Evolutionary conservation across 2,797 vertebrate species (phyloP).

Genomic region (Peromyscus eremicus): DNA sequence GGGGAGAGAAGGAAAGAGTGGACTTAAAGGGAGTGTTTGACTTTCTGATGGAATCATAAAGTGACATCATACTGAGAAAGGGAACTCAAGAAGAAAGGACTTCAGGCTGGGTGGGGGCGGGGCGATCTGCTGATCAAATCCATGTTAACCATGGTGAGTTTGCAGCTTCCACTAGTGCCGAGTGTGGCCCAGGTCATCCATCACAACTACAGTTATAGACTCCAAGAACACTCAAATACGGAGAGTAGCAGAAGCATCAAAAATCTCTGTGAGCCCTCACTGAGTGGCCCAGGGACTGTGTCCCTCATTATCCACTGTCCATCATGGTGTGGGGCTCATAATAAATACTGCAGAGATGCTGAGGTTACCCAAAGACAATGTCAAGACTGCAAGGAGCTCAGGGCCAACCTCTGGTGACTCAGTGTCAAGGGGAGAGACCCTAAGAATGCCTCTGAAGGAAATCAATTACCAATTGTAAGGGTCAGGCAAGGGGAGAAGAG

Average conservation of each 20-base stretch:
- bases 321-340: background rate
- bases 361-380: background rate
- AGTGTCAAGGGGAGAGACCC: background rate
- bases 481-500: background rate
- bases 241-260: background rate
- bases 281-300: background rate
- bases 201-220: background rate
- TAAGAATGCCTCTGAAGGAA: background rate
- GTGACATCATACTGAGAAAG: background rate
- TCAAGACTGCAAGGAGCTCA: background rate
- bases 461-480: background rate
- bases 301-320: background rate
- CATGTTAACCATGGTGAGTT: background rate
- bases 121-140: background rate
- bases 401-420: background rate
- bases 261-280: background rate
- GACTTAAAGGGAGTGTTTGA: background rate
- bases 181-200: background rate
- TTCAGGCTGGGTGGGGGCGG: background rate
- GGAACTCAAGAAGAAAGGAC: slow-evolving; percentile 12
- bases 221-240: background rate
- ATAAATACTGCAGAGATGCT: background rate
- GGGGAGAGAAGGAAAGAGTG: background rate
- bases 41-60: background rate
- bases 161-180: background rate